Evolutionary conservation across 2,888 invertebrate species (phyloP).

Genomic region (Orchesella flavescens): DNA sequence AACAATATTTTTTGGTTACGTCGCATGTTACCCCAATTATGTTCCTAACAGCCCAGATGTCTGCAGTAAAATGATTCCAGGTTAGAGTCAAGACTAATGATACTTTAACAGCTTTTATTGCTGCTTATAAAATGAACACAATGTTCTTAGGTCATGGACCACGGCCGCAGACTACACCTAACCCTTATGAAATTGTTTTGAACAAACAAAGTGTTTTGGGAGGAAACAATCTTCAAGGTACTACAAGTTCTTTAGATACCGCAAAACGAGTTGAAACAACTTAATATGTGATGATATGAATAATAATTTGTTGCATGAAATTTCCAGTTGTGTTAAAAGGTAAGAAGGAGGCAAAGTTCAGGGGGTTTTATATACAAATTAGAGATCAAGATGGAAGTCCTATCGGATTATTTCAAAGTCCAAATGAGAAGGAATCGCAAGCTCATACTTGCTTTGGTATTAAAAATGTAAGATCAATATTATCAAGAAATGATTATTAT

Average conservation of each 20-base stretch:
- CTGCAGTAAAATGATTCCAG: conserved; percentile 65
- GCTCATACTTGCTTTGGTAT: conserved; percentile 62
- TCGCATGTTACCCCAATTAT: conserved; percentile 43
- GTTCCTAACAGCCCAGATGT: conserved; percentile 62
- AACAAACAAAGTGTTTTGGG: conserved; percentile 37
- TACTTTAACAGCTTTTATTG: neutral
- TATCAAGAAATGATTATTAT: neutral
- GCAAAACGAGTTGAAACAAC: neutral
- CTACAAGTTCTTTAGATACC: neutral
- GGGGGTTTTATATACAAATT: conserved; percentile 67
- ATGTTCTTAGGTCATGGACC: conserved; percentile 58
- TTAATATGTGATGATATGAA: no score
- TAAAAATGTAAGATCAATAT: conserved; percentile 56
- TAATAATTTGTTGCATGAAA: neutral
- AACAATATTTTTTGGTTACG: conserved; percentile 11
- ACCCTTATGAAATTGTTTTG: conserved; percentile 53
- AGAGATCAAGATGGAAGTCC: conserved; percentile 60
- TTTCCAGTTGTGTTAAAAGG: conserved; percentile 29
- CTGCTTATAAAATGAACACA: neutral
- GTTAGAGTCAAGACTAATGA: neutral
- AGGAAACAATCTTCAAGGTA: conserved; percentile 64
- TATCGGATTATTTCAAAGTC: conserved; percentile 60
- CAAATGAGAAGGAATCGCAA: conserved; percentile 37
- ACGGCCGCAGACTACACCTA: conserved; percentile 45
- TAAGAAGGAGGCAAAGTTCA: conserved; percentile 36